A percentile compares a stretch with the other conserved stretches of the same genome.
Evolutionary conservation across 92 coral and sea anemone genomes (phyloP).

Genomic region (Parazoanthus darwini): DNA sequence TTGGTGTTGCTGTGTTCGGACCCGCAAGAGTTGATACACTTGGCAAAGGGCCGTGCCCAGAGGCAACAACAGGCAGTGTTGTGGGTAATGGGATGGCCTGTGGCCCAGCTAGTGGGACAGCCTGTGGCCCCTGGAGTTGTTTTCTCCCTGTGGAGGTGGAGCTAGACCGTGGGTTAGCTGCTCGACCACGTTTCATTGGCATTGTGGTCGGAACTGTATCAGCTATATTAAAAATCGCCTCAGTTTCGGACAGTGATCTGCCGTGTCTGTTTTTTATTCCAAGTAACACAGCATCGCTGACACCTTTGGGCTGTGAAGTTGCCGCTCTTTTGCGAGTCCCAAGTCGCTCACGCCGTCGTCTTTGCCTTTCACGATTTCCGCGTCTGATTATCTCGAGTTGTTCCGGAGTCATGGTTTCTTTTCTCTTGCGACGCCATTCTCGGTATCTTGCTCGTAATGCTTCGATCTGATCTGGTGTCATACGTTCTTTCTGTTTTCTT

Average conservation of each 20-base stretch:
- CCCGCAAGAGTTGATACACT: slow-evolving; percentile 32
- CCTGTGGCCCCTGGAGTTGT: not conserved
- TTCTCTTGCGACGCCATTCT: slow-evolving; percentile 91
- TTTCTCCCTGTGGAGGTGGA: slow-evolving; percentile 28
- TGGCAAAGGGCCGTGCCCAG: slow-evolving; percentile 6
- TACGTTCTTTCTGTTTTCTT: slow-evolving; percentile 87
- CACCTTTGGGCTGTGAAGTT: slow-evolving; percentile 74
- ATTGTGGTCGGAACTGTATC: slow-evolving; percentile 17
- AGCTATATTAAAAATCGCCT: not conserved
- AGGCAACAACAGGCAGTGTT: slow-evolving; percentile 7
- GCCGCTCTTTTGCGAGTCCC: slow-evolving; percentile 82
- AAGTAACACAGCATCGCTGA: slow-evolving; percentile 79
- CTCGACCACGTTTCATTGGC: not conserved
- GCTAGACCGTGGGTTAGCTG: slow-evolving; percentile 5
- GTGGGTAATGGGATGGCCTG: not conserved
- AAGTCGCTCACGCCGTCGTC: slow-evolving; percentile 94
- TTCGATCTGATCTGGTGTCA: slow-evolving; percentile 89
- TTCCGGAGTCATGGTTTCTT: slow-evolving; percentile 90
- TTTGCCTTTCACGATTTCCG: slow-evolving; percentile 90
- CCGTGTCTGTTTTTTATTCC: slow-evolving; percentile 78
- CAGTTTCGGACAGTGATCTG: slow-evolving; percentile 56
- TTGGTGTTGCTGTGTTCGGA: not conserved
- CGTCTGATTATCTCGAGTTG: slow-evolving; percentile 89
- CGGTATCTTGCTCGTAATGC: slow-evolving; percentile 90
- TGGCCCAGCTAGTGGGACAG: not conserved